Base-by-base conservation (phyloP, 2,113 vertebrate genomes). In the Todiramphus chloris region DNA sequence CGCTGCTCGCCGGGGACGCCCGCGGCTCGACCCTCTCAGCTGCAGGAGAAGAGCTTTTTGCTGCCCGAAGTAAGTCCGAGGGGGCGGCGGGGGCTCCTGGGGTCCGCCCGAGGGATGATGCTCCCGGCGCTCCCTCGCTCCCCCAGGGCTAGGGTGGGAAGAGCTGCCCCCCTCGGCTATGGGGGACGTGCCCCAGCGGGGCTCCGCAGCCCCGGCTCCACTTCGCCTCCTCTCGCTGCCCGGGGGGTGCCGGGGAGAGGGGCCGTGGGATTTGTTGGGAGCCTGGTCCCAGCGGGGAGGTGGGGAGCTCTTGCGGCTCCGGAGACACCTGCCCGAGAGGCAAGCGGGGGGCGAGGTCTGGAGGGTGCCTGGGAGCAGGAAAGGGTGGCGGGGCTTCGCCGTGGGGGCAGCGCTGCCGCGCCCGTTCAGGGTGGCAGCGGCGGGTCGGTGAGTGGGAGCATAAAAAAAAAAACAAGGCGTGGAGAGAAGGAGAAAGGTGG, bases 11-110 rank as follows among this genome's bases (percentile, higher is more conserved):
- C 33, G 90, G 81, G 50, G 39, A 66, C 90, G 6, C 24, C 58
- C 80, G 48, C 39, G 30, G 81, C 73, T 94, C 35, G 53, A 19
- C 43, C 51, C 78, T 79, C 62, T 87, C 46, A 8, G 82, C 94
- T 90, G 82, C 69, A 14, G 66, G 64, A 91, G 85, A 75, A 68
- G 74, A 93, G 83, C 75, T 62, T 20, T 63, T 31, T 64, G 67
- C 63, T 10, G 46, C 86, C 43, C 79, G 3, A 96, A 93, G 96
- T 96, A 92, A 96, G 96, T 95, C 75, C 35, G 78, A 59, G 46
- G 74, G 63, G 6, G 51, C 16, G 25, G 76, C 15, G 62, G 53
- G 39, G 27, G 31, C 19, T 69, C n/a, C 43, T 15, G 28, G 53
- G 41, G 33, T n/a, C 17, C 16, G 7, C 39, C 17, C 5, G 50